phyloP scores from a whole-genome alignment of 2,797 vertebrate genomes.

The Malurus splendens region DNA sequence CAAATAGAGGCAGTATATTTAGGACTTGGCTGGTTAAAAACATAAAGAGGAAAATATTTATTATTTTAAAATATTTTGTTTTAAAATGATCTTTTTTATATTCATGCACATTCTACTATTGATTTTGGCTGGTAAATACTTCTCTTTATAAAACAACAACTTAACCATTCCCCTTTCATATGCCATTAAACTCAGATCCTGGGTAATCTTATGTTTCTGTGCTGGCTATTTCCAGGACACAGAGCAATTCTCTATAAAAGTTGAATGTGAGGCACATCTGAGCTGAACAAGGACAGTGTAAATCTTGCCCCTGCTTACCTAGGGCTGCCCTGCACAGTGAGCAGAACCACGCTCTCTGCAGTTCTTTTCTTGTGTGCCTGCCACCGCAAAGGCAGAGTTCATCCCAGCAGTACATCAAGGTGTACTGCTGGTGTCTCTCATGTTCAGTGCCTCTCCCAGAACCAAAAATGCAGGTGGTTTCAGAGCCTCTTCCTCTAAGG shows the following conservation, averaged over 20 bases:
- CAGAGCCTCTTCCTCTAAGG: background rate
- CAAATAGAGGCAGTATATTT: background rate
- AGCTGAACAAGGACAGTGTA: background rate
- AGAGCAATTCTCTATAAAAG: background rate
- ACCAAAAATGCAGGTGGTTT: background rate
- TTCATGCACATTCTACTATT: background rate
- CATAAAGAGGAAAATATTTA: background rate
- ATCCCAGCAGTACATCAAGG: background rate
- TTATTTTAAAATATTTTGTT: background rate
- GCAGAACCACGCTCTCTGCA: background rate
- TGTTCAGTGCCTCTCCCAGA: background rate
- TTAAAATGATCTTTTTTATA: background rate
- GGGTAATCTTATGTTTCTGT: background rate
- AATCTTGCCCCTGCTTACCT: background rate
- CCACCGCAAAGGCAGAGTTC: background rate
- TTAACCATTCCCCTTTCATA: background rate
- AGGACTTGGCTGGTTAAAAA: background rate
- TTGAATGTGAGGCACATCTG: background rate
- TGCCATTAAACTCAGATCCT: background rate
- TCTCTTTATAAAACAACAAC: background rate
- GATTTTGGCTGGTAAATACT: background rate
- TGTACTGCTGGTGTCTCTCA: fast-evolving
- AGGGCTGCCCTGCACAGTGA: background rate
- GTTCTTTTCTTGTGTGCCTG: background rate
- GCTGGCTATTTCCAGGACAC: background rate